Evolutionary conservation across 2,888 invertebrate genomes (phyloP).

Genomic region (Tipula unca): DNA sequence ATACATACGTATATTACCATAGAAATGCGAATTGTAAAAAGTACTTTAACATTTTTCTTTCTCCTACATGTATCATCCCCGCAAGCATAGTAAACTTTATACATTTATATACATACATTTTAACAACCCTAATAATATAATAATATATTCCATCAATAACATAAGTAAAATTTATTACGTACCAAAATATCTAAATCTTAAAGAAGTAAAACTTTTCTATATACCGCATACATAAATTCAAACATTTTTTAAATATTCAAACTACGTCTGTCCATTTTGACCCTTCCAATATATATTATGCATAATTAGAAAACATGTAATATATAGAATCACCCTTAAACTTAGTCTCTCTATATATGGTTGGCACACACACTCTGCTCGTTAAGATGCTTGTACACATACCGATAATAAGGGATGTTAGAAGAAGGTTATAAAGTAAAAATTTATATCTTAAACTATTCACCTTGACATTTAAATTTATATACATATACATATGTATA

Average conservation of each 20-base stretch:
- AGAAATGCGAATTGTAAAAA: background rate
- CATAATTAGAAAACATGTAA: background rate
- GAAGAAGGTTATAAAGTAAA: background rate
- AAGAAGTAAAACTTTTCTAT: background rate
- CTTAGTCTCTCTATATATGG: background rate
- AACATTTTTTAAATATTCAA: background rate
- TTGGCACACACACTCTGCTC: background rate
- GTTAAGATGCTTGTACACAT: background rate
- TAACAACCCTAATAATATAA: slow-evolving; percentile 4
- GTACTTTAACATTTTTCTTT: background rate
- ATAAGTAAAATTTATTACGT: slow-evolving; percentile 4
- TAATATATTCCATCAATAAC: background rate
- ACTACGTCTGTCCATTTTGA: slow-evolving; percentile 14
- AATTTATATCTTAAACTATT: background rate
- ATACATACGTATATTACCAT: background rate
- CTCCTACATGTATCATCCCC: background rate
- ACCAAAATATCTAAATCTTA: background rate
- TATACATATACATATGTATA: background rate
- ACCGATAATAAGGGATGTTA: background rate
- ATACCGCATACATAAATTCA: background rate
- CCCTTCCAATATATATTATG: background rate
- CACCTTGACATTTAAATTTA: background rate
- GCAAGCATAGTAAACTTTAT: background rate
- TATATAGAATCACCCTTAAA: background rate
- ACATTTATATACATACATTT: background rate